phyloP scores from a whole-genome alignment of 1,140 invertebrate genomes.

The Drosophila murphyi region DNA sequence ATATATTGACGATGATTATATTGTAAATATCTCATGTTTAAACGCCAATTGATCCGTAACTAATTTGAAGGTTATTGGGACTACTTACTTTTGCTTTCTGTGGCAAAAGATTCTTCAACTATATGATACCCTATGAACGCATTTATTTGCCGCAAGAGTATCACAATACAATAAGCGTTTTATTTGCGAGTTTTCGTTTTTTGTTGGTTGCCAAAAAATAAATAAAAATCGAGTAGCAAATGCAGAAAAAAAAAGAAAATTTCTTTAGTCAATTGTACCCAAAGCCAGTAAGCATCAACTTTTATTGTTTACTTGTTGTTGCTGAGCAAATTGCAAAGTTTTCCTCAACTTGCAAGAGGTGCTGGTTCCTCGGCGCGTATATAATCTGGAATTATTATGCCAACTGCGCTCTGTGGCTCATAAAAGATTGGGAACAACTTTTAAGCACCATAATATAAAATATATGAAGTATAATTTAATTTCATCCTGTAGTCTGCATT shows the following conservation, averaged over 20 bases:
- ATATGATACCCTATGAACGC: not conserved
- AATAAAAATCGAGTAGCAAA: constrained; percentile 28
- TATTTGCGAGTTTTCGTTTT: constrained; percentile 23
- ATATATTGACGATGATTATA: too few species aligned
- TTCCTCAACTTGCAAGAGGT: constrained; percentile 16
- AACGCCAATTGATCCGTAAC: too few species aligned
- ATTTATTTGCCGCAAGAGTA: constrained; percentile 1
- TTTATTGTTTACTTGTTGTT: constrained; percentile 30
- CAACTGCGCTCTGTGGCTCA: constrained; percentile 27
- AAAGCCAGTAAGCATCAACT: constrained; percentile 48
- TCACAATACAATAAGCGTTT: constrained; percentile 22
- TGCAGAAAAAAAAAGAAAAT: constrained; percentile 28
- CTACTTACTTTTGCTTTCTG: too few species aligned
- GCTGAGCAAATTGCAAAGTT: constrained; percentile 55
- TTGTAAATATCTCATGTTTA: too few species aligned
- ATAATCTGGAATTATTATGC: constrained; percentile 53
- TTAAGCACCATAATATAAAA: constrained; percentile 36
- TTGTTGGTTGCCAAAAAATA: not conserved
- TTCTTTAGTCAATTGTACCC: constrained; percentile 42
- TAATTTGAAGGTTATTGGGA: too few species aligned
- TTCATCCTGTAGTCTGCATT: constrained; percentile 10
- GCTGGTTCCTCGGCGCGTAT: constrained; percentile 10
- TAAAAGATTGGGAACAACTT: constrained; percentile 47
- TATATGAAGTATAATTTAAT: constrained; percentile 13
- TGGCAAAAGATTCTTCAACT: too few species aligned